These are phyloP conservation scores for Drosophila stalkeri DNA, from an alignment of 2,888 invertebrate species.

Conservation along the genomic window DNA sequence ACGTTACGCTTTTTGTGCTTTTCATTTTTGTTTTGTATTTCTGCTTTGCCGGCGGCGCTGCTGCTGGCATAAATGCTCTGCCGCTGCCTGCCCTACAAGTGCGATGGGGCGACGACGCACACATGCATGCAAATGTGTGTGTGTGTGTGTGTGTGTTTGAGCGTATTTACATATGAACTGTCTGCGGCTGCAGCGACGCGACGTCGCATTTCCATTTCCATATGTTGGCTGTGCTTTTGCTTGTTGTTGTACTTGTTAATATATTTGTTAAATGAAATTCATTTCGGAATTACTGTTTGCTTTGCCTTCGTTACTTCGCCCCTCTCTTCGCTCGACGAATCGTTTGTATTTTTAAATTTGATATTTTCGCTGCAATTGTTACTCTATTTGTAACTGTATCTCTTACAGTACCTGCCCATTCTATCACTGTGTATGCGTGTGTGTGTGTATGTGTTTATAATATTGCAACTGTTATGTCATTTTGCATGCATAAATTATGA, in stretches of 20 bases:
- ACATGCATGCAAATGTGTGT: conserved; percentile 12
- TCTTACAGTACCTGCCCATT: background rate
- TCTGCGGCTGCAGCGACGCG: conserved; percentile 61
- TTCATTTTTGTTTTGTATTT: conserved; percentile 54
- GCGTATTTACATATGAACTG: conserved; percentile 52
- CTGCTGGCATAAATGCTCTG: conserved; percentile 71
- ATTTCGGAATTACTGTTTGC: conserved; percentile 76
- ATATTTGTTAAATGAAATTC: conserved; percentile 82
- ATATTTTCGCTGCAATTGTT: conserved; percentile 4
- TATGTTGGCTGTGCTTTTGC: conserved; percentile 75
- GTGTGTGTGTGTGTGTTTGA: conserved; percentile 10
- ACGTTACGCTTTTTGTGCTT: conserved; percentile 73
- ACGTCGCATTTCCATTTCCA: conserved; percentile 73
- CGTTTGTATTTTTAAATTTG: conserved; percentile 22
- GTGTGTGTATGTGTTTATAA: conserved; percentile 28
- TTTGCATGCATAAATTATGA: conserved; percentile 67
- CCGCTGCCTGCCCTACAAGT: conserved; percentile 71
- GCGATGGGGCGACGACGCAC: conserved; percentile 59
- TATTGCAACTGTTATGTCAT: conserved; percentile 69
- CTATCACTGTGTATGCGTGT: background rate
- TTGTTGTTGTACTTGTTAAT: conserved; percentile 76
- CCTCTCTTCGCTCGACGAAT: background rate
- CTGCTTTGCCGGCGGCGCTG: conserved; percentile 64
- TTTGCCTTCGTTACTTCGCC: conserved; percentile 2
- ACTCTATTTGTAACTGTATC: conserved; percentile 3